Base-by-base conservation (phyloP, 2,797 vertebrate genomes). In the Onychomys torridus region DNA sequence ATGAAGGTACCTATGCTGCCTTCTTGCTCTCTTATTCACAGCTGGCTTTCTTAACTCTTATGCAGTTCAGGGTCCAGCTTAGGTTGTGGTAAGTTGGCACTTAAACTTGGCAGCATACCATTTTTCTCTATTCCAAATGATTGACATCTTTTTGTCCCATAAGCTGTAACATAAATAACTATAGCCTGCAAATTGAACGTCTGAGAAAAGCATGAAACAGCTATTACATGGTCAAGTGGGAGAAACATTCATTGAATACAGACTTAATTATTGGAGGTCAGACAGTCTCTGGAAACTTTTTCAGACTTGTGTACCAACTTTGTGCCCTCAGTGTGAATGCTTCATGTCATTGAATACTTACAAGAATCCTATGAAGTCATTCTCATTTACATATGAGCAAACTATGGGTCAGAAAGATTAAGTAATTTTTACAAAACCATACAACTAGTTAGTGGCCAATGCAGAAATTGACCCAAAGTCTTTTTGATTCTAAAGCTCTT, bases 221-320 rank as follows among this genome's bases (percentile, higher is more conserved):
- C 21, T 37, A 89, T 94, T 95, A 84, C 29, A 76, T 90, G 79
- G 34, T 89, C 77, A 91, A 87, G 40, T 65, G 6, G 8, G 69
- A 93, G 43, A 95, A 96, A 76, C 10, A 90, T 77, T 93, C 75
- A 10, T 73, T 93, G 29, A 97, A 90, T 90, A 43, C 1, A 75
- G 27, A 75, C 25, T 73, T 75, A 88, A 95, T 93, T 92, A 57
- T 73, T 73, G 82, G 82, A 96, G 29, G 29, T 84, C 89, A 71
- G 23, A 88, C 77, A 13, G 69, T 93, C 25, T 71, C 55, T 83
- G 19, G 37, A 88, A 93, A 19, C 29, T 40, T 96, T 93, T 96
- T 77, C 55, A 93, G 76, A 93, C n/a, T 92, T 96, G 46, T 92
- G 10, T 43, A 81, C 75, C 46, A 96, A 89, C 32, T 97, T 73